Conservation (phyloP, 2,888 invertebrate species). For the Griposia aprilina region DNA sequence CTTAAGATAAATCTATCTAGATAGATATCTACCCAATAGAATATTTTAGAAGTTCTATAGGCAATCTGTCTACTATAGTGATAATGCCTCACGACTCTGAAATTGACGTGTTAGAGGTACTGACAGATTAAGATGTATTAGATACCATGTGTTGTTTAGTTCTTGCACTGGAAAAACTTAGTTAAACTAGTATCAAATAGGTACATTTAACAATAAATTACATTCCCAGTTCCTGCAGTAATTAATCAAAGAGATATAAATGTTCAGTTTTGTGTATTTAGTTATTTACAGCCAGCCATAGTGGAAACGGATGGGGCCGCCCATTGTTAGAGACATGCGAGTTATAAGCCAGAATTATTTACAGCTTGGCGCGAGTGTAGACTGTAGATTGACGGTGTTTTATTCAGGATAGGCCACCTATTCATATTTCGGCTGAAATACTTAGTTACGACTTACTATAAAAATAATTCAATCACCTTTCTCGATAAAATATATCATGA, state of each 20-base stretch:
- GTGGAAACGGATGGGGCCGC: conserved; percentile 29
- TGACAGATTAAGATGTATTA: too few species aligned
- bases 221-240: conserved; percentile 32
- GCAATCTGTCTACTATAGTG: not conserved
- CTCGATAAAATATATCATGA: too few species aligned
- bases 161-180: not conserved
- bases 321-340: conserved; percentile 36
- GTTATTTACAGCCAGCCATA: conserved; percentile 34
- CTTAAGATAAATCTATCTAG: too few species aligned
- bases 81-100: too few species aligned
- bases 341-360: conserved; percentile 51
- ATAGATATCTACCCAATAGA: too few species aligned
- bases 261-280: conserved; percentile 31
- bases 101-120: too few species aligned
- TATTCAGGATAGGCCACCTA: conserved; percentile 18
- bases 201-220: conserved; percentile 1
- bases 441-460: not conserved
- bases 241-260: conserved; percentile 47
- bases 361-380: conserved; percentile 21
- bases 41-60: not conserved
- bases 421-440: not conserved
- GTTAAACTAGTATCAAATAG: not conserved
- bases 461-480: too few species aligned
- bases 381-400: conserved; percentile 30
- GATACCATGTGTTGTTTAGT: too few species aligned